Conservation (phyloP, 2,797 vertebrate species). For the Enoplosus armatus region DNA sequence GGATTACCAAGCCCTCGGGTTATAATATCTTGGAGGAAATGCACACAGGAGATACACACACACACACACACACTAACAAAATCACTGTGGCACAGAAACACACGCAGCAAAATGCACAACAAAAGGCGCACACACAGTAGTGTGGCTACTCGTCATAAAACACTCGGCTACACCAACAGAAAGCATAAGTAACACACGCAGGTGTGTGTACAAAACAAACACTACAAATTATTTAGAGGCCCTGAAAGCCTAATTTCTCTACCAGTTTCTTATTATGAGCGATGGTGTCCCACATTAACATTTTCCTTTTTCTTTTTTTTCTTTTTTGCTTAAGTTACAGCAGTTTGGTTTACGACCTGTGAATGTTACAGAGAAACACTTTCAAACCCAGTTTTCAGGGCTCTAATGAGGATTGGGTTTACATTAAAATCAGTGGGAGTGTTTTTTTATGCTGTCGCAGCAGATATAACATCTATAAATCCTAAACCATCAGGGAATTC, state of each 20-base stretch:
- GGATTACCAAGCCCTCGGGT: conserved; percentile 48
- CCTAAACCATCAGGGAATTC: conserved; percentile 17
- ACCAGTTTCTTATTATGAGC: not conserved
- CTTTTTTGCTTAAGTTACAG: not conserved
- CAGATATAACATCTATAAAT: conserved; percentile 31
- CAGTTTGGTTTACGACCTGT: not conserved
- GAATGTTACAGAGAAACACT: not conserved
- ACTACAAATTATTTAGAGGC: not conserved
- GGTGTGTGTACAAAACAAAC: not conserved
- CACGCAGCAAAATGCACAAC: not conserved
- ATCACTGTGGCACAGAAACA: not conserved
- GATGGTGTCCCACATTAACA: not conserved
- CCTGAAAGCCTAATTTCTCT: not conserved
- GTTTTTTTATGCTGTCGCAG: conserved; percentile 7
- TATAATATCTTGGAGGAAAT: conserved; percentile 36
- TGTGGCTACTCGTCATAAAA: not conserved
- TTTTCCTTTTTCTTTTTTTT: no score
- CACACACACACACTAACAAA: conserved; percentile 17
- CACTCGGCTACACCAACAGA: not conserved
- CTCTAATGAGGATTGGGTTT: not conserved
- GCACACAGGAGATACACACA: conserved; percentile 10
- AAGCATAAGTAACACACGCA: not conserved
- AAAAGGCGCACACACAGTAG: not conserved
- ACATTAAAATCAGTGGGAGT: conserved; percentile 1
- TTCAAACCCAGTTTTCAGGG: not conserved